phyloP scores from a whole-genome alignment of 2,113 vertebrate species.

The Lasiurus borealis region DNA sequence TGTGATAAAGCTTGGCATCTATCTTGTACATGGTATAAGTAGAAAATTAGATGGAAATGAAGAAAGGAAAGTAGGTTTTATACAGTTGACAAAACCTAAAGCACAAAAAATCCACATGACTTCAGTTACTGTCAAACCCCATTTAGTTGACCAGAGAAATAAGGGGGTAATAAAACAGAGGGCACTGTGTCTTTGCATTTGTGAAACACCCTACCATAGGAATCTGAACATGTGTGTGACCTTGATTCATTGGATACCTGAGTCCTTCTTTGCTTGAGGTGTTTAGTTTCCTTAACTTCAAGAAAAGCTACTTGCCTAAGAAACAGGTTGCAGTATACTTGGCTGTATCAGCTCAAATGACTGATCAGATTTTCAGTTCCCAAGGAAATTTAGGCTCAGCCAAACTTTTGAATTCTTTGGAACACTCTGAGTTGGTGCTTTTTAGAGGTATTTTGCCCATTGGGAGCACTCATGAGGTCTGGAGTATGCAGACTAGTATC shows the following conservation, averaged over 20 bases:
- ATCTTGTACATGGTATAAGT: not conserved
- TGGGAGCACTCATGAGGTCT: not conserved
- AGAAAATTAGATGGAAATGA: not conserved
- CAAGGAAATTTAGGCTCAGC: not conserved
- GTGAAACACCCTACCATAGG: not conserved
- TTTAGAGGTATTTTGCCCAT: not conserved
- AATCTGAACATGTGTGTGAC: not conserved
- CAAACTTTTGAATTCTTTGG: not conserved
- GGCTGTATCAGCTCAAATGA: not conserved
- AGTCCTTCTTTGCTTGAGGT: not conserved
- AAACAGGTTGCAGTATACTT: not conserved
- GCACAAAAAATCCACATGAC: not conserved
- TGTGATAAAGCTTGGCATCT: not conserved
- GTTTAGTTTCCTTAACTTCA: not conserved
- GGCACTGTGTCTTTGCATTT: not conserved
- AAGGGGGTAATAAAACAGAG: not conserved
- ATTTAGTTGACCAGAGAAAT: constrained; percentile 15
- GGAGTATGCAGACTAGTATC: not conserved
- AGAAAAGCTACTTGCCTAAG: not conserved
- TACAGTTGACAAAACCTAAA: not conserved
- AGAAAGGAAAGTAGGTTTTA: constrained; percentile 18
- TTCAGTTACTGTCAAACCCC: constrained; percentile 29
- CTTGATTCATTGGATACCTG: not conserved
- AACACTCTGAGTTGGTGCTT: not conserved
- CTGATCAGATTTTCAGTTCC: not conserved